A percentile compares a stretch with the other conserved stretches of the same genome.
These are phyloP conservation scores for Puma concolor DNA, from an alignment of 2,113 vertebrate genomes.

Conservation along the genomic window DNA sequence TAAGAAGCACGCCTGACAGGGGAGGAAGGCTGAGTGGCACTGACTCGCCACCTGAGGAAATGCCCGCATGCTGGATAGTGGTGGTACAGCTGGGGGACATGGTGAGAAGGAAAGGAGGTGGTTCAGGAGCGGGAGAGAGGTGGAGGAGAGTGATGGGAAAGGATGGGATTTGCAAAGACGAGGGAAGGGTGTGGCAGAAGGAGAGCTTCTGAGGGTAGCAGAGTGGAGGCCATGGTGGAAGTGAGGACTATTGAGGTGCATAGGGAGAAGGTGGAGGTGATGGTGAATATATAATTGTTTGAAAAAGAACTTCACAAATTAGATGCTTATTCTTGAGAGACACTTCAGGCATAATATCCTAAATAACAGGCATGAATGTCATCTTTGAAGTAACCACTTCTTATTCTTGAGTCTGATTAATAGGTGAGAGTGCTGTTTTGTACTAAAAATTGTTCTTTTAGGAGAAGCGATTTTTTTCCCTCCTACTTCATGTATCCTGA, in stretches of 20 bases:
- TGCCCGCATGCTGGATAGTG: conserved; percentile 81
- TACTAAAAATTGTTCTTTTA: conserved; percentile 43
- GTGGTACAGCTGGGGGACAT: conserved; percentile 73
- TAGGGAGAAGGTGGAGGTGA: conserved; percentile 54
- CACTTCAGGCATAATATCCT: conserved; percentile 17
- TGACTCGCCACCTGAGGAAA: conserved; percentile 88
- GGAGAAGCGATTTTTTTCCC: conserved; percentile 48
- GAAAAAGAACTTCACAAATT: neutral
- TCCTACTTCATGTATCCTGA: conserved; percentile 31
- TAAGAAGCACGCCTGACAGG: conserved; percentile 90
- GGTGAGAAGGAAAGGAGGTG: conserved; percentile 57
- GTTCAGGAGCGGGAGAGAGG: conserved; percentile 61
- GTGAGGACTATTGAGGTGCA: neutral
- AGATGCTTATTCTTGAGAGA: conserved; percentile 32
- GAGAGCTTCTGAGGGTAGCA: neutral
- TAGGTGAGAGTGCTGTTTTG: conserved; percentile 27
- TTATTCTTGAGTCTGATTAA: conserved; percentile 45
- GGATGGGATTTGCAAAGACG: conserved; percentile 14
- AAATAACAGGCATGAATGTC: conserved; percentile 31
- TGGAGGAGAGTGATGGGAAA: neutral
- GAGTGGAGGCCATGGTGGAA: neutral
- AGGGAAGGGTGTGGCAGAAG: neutral
- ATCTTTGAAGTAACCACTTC: conserved; percentile 30
- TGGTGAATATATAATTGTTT: conserved; percentile 49
- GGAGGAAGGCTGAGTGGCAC: conserved; percentile 91